Evolutionary conservation across 2,888 invertebrate genomes (phyloP), one percentile per base, ranked within the genome.

Genomic region (Strigamia transsilvanica): DNA sequence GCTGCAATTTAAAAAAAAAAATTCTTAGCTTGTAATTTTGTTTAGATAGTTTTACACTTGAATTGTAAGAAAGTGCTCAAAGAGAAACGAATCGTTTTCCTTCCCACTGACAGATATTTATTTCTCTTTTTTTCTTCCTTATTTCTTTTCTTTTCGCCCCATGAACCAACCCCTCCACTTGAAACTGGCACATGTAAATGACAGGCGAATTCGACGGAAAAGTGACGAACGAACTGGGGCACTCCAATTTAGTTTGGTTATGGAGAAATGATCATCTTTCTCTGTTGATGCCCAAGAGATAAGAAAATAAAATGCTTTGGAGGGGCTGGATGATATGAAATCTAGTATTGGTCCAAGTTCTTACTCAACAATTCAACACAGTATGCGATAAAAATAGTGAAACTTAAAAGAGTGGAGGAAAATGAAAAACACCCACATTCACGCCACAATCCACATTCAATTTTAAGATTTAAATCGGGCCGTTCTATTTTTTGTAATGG

Each of bases 141-240:
- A 27, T 27, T 27, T 27, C 27, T 27, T 27, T 27, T 27, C 27
- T 27, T 0, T 61, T 61, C 61, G 21, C 61, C 61, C 61, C 61
- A 61, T 61, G 61, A 61, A 61, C 61, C 21, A 61, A 61, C 61
- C 61, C 23, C 21, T 18, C 61, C 61, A 61, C 61, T 61, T 61
- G 23, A 61, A 61, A 61, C 61, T 61, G 61, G 61, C 61, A 61
- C 61, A 61, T 61, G 61, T 61, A 61, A 61, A 61, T 61, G 61
- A 23, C 61, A 61, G 61, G 61, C 61, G 61, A 61, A 61, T 61
- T 61, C 61, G 61, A 61, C 61, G 61, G 61, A 61, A 61, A 61
- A 61, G 61, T 61, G 61, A 61, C 61, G 61, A 61, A 61, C 61
- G 61, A 61, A 61, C 61, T 61, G 61, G 61, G 61, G 61, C 61